These are phyloP conservation scores for Morelia viridis DNA, from an alignment of 2,797 vertebrate species.

Conservation along the genomic window DNA sequence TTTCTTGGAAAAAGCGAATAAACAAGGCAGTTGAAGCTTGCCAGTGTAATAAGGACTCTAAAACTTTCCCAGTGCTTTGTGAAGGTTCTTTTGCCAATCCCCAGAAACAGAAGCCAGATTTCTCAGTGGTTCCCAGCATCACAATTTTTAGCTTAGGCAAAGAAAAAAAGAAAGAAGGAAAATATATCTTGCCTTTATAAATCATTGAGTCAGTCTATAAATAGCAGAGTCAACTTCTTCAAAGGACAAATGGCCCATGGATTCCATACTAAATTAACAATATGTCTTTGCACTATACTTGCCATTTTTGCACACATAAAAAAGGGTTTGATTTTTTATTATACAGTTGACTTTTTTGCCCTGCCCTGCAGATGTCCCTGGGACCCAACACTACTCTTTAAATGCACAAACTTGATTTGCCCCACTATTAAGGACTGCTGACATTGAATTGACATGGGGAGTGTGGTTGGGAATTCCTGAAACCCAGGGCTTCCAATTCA, in stretches of 20 bases:
- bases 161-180: background rate
- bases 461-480: background rate
- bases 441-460: background rate
- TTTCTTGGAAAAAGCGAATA: background rate
- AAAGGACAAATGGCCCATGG: background rate
- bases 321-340: background rate
- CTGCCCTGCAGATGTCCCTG: no score
- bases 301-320: background rate
- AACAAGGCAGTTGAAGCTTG: background rate
- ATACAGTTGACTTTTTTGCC: background rate
- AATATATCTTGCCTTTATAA: constrained; percentile 25
- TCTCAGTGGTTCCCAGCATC: background rate
- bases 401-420: background rate
- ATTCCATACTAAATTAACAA: background rate
- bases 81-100: background rate
- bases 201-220: background rate
- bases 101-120: background rate
- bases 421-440: background rate
- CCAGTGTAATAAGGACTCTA: background rate
- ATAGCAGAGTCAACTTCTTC: background rate
- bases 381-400: background rate
- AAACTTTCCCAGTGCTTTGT: background rate
- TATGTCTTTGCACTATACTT: background rate
- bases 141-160: background rate
- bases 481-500: background rate